Evolutionary conservation across 2,888 invertebrate genomes (phyloP).

Genomic region (Parochlus steinenii): DNA sequence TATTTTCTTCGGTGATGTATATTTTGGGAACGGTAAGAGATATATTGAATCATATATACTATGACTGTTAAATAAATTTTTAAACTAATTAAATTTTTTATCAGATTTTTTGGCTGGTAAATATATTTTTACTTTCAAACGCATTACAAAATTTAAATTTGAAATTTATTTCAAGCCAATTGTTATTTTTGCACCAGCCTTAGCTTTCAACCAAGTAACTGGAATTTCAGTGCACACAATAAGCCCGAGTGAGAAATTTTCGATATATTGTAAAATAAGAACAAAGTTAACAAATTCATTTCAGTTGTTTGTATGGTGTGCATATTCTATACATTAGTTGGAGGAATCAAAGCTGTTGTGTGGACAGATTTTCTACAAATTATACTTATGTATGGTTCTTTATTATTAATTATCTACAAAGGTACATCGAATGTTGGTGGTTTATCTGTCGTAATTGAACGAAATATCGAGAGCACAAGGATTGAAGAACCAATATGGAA

Average conservation of each 20-base stretch:
- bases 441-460: constrained; percentile 40
- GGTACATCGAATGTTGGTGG: constrained; percentile 60
- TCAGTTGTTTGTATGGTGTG: no score
- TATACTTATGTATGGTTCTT: constrained; percentile 55
- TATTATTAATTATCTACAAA: constrained; percentile 53
- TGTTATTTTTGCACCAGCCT: constrained; percentile 60
- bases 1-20: no score
- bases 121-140: no score
- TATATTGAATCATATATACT: no score
- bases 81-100: no score
- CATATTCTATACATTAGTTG: constrained; percentile 59
- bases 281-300: no score
- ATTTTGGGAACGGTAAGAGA: no score
- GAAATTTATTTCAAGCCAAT: no score
- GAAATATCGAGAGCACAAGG: constrained; percentile 50
- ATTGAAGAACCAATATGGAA: constrained; percentile 52
- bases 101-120: no score
- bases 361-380: constrained; percentile 73
- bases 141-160: no score
- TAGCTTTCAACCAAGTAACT: constrained; percentile 69
- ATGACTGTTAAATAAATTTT: no score
- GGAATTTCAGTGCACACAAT: constrained; percentile 66
- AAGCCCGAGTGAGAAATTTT: constrained; percentile 59
- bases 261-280: no score
- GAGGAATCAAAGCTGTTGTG: constrained; percentile 44